Percentiles rank a stretch among this genome's conserved stretches.
These are phyloP conservation scores for Diplolepis rosae DNA, from an alignment of 2,888 invertebrate genomes.

Conservation along the genomic window DNA sequence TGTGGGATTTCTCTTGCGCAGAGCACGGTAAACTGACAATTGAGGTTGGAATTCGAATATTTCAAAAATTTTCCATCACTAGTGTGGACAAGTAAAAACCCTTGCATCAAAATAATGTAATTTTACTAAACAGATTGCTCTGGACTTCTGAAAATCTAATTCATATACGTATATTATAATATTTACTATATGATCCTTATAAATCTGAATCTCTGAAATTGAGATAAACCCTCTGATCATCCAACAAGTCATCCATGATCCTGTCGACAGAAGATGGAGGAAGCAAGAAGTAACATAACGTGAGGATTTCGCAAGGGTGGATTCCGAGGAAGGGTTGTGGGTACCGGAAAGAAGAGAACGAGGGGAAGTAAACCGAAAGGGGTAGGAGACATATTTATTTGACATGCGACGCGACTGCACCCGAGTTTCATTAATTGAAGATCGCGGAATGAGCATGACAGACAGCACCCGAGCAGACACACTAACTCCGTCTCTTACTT, in stretches of 20 bases:
- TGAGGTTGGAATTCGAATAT: too few relatives aligned
- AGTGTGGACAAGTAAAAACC: too few relatives aligned
- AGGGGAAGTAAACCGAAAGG: slow-evolving; percentile 45
- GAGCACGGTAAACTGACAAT: too few relatives aligned
- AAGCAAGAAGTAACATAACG: slow-evolving; percentile 42
- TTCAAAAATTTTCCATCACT: too few relatives aligned
- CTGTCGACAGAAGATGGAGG: slow-evolving; percentile 41
- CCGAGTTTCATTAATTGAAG: slow-evolving; percentile 75
- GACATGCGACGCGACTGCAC: slow-evolving; percentile 74
- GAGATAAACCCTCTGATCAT: too few relatives aligned
- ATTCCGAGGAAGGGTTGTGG: slow-evolving; percentile 51
- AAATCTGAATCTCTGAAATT: too few relatives aligned
- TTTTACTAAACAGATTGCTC: too few relatives aligned
- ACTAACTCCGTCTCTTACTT: slow-evolving; percentile 37
- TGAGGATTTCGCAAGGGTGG: slow-evolving; percentile 43
- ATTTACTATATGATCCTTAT: too few relatives aligned
- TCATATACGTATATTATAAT: too few relatives aligned
- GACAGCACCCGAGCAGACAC: slow-evolving; percentile 67
- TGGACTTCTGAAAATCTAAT: too few relatives aligned
- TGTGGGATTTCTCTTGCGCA: too few relatives aligned
- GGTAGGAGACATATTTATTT: slow-evolving; percentile 73
- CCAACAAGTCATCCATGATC: slow-evolving; percentile 49
- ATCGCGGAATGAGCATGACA: slow-evolving; percentile 72
- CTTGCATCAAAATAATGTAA: too few relatives aligned
- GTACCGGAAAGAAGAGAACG: slow-evolving; percentile 54